Evolutionary conservation across 2,888 invertebrate species (phyloP), one percentile per base, ranked within the genome.

Genomic region (Oscheius sp.): DNA sequence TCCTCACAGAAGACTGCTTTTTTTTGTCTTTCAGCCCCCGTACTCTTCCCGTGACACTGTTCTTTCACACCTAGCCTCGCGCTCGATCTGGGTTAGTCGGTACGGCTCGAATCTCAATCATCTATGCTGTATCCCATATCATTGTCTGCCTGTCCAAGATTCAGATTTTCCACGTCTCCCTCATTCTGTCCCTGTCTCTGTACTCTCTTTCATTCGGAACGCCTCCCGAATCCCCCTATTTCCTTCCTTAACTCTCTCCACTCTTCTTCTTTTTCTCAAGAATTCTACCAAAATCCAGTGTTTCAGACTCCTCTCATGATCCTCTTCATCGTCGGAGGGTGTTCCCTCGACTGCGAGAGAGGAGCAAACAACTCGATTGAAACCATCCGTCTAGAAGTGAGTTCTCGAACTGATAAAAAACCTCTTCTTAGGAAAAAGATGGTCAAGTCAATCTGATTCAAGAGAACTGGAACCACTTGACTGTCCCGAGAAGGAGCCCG

Each of bases 251-350:
- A 32, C 35, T 1, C 35, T 35, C 11, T 58, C 11, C 11, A 33
- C 4, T 58, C 11, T 29, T 57, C n/a, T 57, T 57, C 21, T 9
- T 57, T 21, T 21, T 29, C 21, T 5, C 58, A 33, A 58, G 11
- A 33, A 21, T 33, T 21, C 7, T 58, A 5, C 32, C 5, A 32
- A 58, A 58, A 32, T 21, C 7, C 7, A 42, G 7, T 5, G 7
- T 42, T 58, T 29, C 58, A 32, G 58, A 29, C 37, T 10, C 5
- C 50, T 21, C 55, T 55, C 35, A 55, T 73, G 51, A 51, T 48
- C 55, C 13, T 74, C 42, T 42, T 68, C 2, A 48, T 74, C 13
- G 32, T 74, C 37, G 74, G 74, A 53, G 74, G 74, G 50, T 74
- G 74, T 62, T 70, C 60, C 11, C 58, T 32, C 10, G 58, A 35